Evolutionary conservation across 2,888 invertebrate genomes (phyloP).

Genomic region (Caenorhabditis plicata): DNA sequence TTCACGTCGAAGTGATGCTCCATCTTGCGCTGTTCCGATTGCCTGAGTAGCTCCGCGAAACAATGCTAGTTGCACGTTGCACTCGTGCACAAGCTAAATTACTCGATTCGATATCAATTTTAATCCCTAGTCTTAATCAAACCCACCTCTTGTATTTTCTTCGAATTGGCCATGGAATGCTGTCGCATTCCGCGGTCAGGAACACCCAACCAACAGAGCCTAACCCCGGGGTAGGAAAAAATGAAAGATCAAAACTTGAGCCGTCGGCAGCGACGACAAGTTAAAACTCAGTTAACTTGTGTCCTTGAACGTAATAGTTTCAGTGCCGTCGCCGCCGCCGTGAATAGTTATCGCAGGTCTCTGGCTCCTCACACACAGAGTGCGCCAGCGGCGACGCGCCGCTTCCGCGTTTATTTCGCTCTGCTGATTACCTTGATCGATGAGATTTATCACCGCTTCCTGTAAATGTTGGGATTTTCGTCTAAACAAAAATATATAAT

Average conservation of each 20-base stretch:
- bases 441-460: too few species aligned
- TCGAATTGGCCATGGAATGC: slow-evolving; percentile 60
- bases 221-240: slow-evolving; percentile 32
- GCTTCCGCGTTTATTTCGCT: background rate
- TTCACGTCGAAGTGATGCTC: slow-evolving; percentile 53
- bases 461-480: too few species aligned
- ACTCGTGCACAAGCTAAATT: slow-evolving; percentile 65
- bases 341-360: too few species aligned
- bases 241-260: slow-evolving; percentile 6
- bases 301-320: too few species aligned
- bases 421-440: too few species aligned
- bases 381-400: too few species aligned
- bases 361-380: too few species aligned
- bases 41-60: slow-evolving; percentile 62
- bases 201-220: slow-evolving; percentile 25
- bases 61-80: slow-evolving; percentile 63
- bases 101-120: slow-evolving; percentile 7
- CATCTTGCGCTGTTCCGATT: slow-evolving; percentile 59
- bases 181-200: slow-evolving; percentile 54
- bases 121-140: background rate
- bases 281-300: too few species aligned
- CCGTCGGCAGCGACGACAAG: slow-evolving; percentile 5
- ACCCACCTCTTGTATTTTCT: slow-evolving; percentile 61
- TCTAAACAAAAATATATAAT: too few species aligned
- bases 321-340: too few species aligned